These are phyloP conservation scores for Chionis minor DNA, from an alignment of 2,113 vertebrate species.

Conservation along the genomic window DNA sequence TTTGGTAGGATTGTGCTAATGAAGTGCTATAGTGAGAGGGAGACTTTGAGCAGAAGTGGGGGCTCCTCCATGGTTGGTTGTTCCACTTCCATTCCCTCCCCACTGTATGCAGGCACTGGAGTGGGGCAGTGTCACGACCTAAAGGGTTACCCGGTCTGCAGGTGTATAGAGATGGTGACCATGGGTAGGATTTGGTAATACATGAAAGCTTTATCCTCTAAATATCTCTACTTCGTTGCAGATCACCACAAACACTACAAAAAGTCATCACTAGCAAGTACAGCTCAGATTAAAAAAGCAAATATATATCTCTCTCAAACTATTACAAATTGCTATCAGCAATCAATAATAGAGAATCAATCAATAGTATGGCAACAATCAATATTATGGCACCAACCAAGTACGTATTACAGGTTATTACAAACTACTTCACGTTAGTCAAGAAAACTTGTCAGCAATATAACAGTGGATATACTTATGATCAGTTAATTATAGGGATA, in stretches of 20 bases:
- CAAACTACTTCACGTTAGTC: background rate
- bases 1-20: background rate
- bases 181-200: background rate
- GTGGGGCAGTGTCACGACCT: background rate
- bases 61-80: background rate
- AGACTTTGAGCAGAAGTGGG: background rate
- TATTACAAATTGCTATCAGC: background rate
- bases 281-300: background rate
- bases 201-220: background rate
- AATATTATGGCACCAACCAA: background rate
- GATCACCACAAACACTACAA: background rate
- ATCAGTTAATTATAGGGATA: background rate
- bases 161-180: background rate
- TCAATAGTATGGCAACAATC: background rate
- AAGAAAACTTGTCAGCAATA: background rate
- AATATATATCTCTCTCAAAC: background rate
- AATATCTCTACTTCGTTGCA: background rate
- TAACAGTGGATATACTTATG: background rate
- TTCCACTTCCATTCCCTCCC: background rate
- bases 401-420: background rate
- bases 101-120: background rate
- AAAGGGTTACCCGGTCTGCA: accelerated
- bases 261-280: background rate
- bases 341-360: background rate
- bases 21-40: background rate